Base-by-base conservation (phyloP, 2,888 invertebrate species). In the Cantharis rufa region DNA sequence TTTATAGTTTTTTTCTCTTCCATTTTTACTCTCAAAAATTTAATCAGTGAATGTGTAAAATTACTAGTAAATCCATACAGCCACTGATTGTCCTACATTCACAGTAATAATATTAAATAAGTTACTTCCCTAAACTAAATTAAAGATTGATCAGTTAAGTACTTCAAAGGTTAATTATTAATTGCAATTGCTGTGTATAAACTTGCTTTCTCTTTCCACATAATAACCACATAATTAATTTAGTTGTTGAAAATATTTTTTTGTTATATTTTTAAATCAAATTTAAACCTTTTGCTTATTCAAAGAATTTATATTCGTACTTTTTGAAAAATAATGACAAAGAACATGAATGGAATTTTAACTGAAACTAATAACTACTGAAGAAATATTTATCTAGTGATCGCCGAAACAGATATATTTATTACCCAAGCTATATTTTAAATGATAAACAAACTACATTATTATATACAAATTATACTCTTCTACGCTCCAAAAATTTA, bases 291-390 rank as follows among this genome's bases (percentile, higher is more conserved):
- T 48, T n/a, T 48, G 66, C 27, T 71, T 73, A 78, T 78, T 78
- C 78, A 72, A 82, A 80, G 84, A 84, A 84, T 84, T 80, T 79
- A 82, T 81, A 80, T 81, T 81, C 81, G 82, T 84, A 83, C 83
- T 80, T 83, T 80, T 80, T 80, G 72, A 79, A 79, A 80, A 80
- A 82, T 81, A 80, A 78, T 82, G 82, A 48, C 83, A 82, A 85
- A 84, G 82, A 83, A 82, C 81, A 84, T 83, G 80, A 81, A 79
- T 81, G 83, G 86, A 86, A 86, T 86, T 86, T 86, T 86, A 86
- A 86, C 87, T 85, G 84, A 85, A 84, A 87, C 86, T 86, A 87
- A 86, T 86, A 85, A 81, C 80, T 74, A 81, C 81, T 83, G 82
- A 81, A 79, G 82, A 82, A 81, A 83, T 82, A 86, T 86, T 83